Evolutionary conservation across 2,888 invertebrate species (phyloP).

Genomic region (Drosophila tanythrix): DNA sequence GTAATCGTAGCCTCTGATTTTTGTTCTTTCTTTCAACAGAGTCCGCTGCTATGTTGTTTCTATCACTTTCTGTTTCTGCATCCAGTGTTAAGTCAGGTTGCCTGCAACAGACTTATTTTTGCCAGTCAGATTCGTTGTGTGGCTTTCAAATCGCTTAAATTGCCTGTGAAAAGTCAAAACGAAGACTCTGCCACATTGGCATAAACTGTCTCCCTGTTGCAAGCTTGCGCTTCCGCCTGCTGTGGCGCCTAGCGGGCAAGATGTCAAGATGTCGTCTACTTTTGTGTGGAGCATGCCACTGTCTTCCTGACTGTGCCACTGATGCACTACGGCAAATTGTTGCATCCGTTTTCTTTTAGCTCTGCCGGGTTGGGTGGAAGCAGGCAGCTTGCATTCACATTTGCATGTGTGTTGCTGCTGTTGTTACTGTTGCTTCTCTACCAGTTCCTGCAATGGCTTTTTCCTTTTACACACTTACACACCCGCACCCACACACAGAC

Average conservation of each 20-base stretch:
- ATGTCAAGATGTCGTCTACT: slow-evolving; percentile 34
- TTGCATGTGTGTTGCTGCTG: slow-evolving; percentile 41
- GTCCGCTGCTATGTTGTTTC: slow-evolving; percentile 2
- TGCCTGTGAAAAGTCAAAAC: slow-evolving; percentile 53
- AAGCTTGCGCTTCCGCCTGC: slow-evolving; percentile 32
- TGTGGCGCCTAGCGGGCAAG: slow-evolving; percentile 30
- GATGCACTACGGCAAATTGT: slow-evolving; percentile 71
- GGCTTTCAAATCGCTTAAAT: slow-evolving; percentile 68
- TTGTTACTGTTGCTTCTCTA: slow-evolving; percentile 32
- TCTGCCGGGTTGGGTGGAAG: slow-evolving; percentile 6
- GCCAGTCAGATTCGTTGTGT: slow-evolving; percentile 31
- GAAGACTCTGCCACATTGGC: slow-evolving; percentile 20
- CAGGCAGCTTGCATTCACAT: slow-evolving; percentile 32
- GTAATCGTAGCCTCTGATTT: neutral
- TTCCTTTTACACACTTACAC: slow-evolving; percentile 46
- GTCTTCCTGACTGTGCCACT: slow-evolving; percentile 38
- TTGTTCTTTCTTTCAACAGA: too few relatives aligned
- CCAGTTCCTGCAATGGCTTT: slow-evolving; percentile 52
- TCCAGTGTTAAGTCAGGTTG: slow-evolving; percentile 3
- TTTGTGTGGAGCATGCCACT: slow-evolving; percentile 26
- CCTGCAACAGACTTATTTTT: neutral
- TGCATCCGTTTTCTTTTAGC: slow-evolving; percentile 69
- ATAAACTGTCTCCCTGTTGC: slow-evolving; percentile 38
- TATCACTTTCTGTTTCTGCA: neutral
- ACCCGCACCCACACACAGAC: slow-evolving; percentile 18